Evolutionary conservation across 2,797 vertebrate species (phyloP).

Genomic region (Hypotaenidia philippensis): DNA sequence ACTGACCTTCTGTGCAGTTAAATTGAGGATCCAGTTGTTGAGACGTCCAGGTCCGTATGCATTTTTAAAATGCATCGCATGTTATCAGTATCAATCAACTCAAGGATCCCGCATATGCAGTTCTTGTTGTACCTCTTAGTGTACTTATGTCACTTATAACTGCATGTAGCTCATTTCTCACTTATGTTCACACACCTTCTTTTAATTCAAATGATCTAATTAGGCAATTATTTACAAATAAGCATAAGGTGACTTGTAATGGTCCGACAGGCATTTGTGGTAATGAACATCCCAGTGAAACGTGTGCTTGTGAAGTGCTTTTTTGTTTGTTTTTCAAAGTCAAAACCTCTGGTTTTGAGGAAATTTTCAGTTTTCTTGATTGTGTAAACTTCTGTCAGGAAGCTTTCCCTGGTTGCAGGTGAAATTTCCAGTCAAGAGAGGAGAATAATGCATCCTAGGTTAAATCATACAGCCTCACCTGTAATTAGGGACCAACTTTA

Average conservation of each 20-base stretch:
- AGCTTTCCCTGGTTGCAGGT: not conserved
- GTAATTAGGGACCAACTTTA: not conserved
- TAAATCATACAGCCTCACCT: not conserved
- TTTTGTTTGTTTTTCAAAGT: not conserved
- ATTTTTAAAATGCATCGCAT: not conserved
- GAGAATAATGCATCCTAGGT: not conserved
- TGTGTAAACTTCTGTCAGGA: not conserved
- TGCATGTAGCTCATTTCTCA: not conserved
- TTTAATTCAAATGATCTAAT: not conserved
- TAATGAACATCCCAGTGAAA: not conserved
- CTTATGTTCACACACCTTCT: not conserved
- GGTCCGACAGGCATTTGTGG: not conserved
- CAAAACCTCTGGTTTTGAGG: not conserved
- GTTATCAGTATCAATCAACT: not conserved
- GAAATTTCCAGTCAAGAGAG: not conserved
- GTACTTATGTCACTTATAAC: not conserved
- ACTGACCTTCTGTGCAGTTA: not conserved
- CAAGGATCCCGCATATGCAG: not conserved
- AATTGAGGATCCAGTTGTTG: not conserved
- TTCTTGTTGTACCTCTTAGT: not conserved
- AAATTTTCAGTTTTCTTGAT: not conserved
- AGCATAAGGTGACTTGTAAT: not conserved
- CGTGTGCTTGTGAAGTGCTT: accelerated
- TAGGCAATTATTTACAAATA: not conserved
- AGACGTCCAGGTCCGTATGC: not conserved